These are phyloP conservation scores for Deilephila elpenor DNA, from an alignment of 2,888 invertebrate genomes.

Conservation along the genomic window DNA sequence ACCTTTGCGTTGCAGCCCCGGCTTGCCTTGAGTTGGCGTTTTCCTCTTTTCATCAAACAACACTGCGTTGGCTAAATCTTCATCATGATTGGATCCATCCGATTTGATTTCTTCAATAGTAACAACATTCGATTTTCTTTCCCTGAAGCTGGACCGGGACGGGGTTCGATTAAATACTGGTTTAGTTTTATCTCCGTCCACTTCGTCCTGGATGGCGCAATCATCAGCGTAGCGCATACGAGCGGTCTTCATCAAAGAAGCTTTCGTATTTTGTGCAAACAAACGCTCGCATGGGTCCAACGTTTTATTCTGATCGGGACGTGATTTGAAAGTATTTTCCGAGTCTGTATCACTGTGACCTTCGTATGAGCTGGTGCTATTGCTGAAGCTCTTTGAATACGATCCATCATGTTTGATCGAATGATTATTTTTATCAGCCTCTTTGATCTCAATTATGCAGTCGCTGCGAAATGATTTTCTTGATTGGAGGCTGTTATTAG, in stretches of 20 bases:
- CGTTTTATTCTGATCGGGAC: slow-evolving; percentile 62
- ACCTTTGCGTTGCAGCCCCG: slow-evolving; percentile 62
- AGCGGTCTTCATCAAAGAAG: slow-evolving; percentile 85
- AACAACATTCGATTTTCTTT: slow-evolving; percentile 75
- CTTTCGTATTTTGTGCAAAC: slow-evolving; percentile 84
- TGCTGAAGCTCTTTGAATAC: slow-evolving; percentile 80
- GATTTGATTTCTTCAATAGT: slow-evolving; percentile 81
- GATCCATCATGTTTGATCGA: slow-evolving; percentile 64
- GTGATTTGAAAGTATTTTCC: slow-evolving; percentile 77
- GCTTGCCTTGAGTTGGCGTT: slow-evolving; percentile 58
- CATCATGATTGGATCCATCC: slow-evolving; percentile 71
- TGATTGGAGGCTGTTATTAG: slow-evolving; percentile 76
- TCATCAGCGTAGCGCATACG: slow-evolving; percentile 85
- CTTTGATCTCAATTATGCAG: slow-evolving; percentile 77
- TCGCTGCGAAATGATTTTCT: slow-evolving; percentile 72
- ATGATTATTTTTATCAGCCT: slow-evolving; percentile 65
- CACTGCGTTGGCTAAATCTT: slow-evolving; percentile 68
- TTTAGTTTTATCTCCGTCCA: slow-evolving; percentile 75
- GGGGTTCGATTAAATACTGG: slow-evolving; percentile 69
- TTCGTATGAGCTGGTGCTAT: slow-evolving; percentile 87
- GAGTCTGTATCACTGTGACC: slow-evolving; percentile 88
- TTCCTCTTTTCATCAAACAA: slow-evolving; percentile 74
- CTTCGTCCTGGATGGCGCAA: slow-evolving; percentile 70
- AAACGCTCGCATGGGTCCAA: slow-evolving; percentile 80
- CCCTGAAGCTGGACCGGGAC: slow-evolving; percentile 73